A percentile compares a stretch with the other conserved stretches of the same genome.
Conservation (phyloP, 2,888 invertebrate species). For the Apodemia hepburni region DNA sequence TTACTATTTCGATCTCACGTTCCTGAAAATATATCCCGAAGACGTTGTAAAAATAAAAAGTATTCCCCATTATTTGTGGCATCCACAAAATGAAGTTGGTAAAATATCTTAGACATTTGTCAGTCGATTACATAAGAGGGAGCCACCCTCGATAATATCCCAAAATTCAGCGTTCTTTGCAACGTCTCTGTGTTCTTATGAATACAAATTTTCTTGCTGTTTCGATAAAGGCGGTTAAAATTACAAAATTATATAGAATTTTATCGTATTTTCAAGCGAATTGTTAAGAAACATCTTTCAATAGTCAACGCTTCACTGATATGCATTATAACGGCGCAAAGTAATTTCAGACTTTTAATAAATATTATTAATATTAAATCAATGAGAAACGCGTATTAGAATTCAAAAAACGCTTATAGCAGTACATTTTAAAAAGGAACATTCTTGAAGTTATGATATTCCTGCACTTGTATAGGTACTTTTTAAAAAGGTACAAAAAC, state of each 20-base stretch:
- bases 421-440: too few species aligned
- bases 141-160: constrained; percentile 59
- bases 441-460: too few species aligned
- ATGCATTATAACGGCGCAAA: neutral
- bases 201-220: constrained; percentile 57
- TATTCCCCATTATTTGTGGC: constrained; percentile 43
- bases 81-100: constrained; percentile 72
- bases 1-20: constrained; percentile 2
- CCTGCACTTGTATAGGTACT: too few species aligned
- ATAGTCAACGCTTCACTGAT: neutral
- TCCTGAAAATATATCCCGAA: constrained; percentile 23
- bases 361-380: too few species aligned
- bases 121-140: constrained; percentile 75
- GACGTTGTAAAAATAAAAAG: constrained; percentile 32
- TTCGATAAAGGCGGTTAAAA: constrained; percentile 15
- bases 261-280: constrained; percentile 1
- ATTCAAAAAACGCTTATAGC: too few species aligned
- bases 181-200: constrained; percentile 60
- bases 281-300: constrained; percentile 5
- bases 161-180: constrained; percentile 55
- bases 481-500: too few species aligned
- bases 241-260: constrained; percentile 14
- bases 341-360: neutral
- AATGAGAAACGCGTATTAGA: too few species aligned
- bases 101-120: constrained; percentile 77